phyloP scores from a whole-genome alignment of 2,113 vertebrate genomes.

The Pterocles orientalis region DNA sequence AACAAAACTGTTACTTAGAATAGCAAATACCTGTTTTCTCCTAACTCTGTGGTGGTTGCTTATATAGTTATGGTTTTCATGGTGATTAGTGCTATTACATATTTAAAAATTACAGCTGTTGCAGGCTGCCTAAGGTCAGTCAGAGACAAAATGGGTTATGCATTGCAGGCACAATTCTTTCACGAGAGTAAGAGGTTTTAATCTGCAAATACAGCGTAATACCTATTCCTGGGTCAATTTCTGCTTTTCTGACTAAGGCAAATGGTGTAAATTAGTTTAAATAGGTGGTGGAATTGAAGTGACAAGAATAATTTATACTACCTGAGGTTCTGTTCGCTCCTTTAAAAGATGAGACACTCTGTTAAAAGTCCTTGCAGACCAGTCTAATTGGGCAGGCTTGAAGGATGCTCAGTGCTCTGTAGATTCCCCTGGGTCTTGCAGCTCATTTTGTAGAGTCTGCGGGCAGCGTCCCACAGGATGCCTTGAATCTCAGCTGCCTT shows the following conservation, averaged over 20 bases:
- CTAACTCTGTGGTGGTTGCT: neutral
- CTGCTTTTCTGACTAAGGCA: conserved; percentile 25
- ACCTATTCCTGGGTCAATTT: conserved; percentile 4
- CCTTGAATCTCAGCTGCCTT: neutral
- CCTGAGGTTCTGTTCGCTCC: neutral
- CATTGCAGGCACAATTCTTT: neutral
- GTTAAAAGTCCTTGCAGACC: neutral
- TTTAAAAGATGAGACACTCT: neutral
- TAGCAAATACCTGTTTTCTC: neutral
- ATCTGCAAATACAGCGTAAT: neutral
- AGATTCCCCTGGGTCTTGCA: neutral
- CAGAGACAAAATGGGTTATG: neutral
- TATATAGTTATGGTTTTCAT: neutral
- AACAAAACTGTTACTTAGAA: neutral
- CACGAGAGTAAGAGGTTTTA: neutral
- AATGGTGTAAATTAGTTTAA: conserved; percentile 51
- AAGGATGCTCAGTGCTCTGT: neutral
- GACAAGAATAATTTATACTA: conserved; percentile 60
- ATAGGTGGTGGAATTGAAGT: conserved; percentile 52
- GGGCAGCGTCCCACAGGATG: neutral
- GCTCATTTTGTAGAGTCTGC: neutral
- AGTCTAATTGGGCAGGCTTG: neutral
- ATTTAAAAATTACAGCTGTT: neutral
- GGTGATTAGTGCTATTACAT: neutral
- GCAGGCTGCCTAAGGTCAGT: neutral